These are phyloP conservation scores for Anseranas semipalmata DNA, from an alignment of 2,113 vertebrate species.

Conservation along the genomic window DNA sequence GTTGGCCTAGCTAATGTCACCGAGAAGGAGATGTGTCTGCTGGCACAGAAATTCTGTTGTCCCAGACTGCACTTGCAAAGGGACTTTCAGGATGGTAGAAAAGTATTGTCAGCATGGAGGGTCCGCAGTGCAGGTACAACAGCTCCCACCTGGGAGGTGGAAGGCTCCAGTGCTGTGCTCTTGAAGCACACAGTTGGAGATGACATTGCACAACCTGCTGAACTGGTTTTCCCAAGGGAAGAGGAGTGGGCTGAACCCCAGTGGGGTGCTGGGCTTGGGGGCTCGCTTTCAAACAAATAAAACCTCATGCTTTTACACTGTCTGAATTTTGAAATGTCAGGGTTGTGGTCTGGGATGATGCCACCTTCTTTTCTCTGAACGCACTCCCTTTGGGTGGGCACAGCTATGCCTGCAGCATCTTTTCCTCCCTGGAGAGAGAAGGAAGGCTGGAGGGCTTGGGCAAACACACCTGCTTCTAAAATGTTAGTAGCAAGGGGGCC, in stretches of 20 bases:
- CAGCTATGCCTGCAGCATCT: not conserved
- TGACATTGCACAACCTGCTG: not conserved
- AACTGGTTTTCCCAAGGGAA: not conserved
- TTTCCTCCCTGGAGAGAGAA: not conserved
- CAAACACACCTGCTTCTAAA: not conserved
- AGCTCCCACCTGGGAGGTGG: not conserved
- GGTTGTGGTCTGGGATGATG: not conserved
- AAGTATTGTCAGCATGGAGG: accelerated
- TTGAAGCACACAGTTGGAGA: not conserved
- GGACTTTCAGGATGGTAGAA: not conserved
- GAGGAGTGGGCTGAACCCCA: not conserved
- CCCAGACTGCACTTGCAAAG: not conserved
- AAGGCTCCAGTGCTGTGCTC: not conserved
- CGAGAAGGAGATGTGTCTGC: not conserved
- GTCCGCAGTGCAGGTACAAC: not conserved
- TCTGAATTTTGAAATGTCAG: not conserved
- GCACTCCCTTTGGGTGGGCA: accelerated
- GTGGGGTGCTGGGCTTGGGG: not conserved
- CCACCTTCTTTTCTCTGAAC: not conserved
- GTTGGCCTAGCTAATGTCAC: not conserved
- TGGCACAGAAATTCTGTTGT: not conserved
- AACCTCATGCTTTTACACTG: not conserved
- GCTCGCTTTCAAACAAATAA: not conserved
- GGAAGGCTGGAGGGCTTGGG: not conserved
- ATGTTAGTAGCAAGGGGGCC: not conserved